Evolutionary conservation across 2,113 vertebrate species (phyloP), one percentile per base, ranked within the genome.

Genomic region (Corvus moneduloides): DNA sequence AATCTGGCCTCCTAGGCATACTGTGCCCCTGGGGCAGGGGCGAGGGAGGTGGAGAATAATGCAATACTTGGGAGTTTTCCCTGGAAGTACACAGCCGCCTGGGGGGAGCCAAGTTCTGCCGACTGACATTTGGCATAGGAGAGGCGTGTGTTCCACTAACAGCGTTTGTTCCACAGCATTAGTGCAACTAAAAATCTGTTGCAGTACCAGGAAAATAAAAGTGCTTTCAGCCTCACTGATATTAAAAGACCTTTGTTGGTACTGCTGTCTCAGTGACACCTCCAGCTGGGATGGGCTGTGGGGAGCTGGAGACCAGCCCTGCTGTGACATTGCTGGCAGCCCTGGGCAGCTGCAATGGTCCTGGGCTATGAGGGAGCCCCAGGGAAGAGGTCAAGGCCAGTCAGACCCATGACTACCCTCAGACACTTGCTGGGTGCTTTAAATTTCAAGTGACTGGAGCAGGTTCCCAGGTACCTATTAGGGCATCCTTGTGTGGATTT

Each of bases 61-160:
- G 85, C 93, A 96, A 19, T 51, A 56, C 44, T 76, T 33, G 68
- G 61, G 85, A 79, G 32, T 77, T 95, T 92, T 74, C 78, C 89
- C 71, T 91, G 72, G 63, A 96, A 92, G n/a, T 80, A 79, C 74
- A 66, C 18, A 4, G 85, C 80, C 66, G 88, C 66, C 81, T 90
- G 46, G 48, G 69, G 73, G 87, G n/a, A 83, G 63, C 85, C 67
- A 83, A 92, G 73, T 63, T 44, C 27, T 85, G 59, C 41, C 0
- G 4, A 68, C 16, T 4, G 63, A 62, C 73, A 63, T 18, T 94
- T 94, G 79, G 81, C 61, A 33, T 3, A 30, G 75, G 52, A 67
- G 80, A 79, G 55, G 56, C 1, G 0, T 81, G 52, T 49, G 55
- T 69, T 87, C 89, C 7, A 7, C 75, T 75, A 66, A 59, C 17